phyloP scores from a whole-genome alignment of 2,113 vertebrate genomes.

The Micromys minutus region DNA sequence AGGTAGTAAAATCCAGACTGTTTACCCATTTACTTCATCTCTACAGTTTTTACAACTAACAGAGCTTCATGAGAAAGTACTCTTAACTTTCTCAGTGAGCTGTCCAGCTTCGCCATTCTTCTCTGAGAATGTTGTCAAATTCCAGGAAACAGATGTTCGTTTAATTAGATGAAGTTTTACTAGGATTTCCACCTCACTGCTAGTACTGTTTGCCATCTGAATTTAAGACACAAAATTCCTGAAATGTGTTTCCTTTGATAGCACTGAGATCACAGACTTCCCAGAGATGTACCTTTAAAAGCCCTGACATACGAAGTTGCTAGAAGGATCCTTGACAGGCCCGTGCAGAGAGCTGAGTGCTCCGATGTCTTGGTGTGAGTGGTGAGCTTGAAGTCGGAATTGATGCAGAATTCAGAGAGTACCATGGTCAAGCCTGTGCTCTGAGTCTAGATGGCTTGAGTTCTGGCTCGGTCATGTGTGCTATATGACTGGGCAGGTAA shows the following conservation, averaged over 20 bases:
- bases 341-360: slow-evolving; percentile 46
- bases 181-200: slow-evolving; percentile 50
- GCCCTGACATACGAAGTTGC: slow-evolving; percentile 41
- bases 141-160: slow-evolving; percentile 72
- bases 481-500: background rate
- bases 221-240: slow-evolving; percentile 54
- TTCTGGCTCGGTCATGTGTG: background rate
- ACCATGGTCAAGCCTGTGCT: background rate
- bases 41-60: slow-evolving; percentile 38
- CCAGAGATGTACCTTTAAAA: slow-evolving; percentile 57
- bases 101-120: background rate
- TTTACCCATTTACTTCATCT: slow-evolving; percentile 45
- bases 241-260: slow-evolving; percentile 36
- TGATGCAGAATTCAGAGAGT: background rate
- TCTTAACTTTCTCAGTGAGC: slow-evolving; percentile 33
- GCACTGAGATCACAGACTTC: slow-evolving; percentile 60
- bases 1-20: slow-evolving; percentile 49
- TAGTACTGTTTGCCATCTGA: slow-evolving; percentile 63
- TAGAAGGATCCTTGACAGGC: slow-evolving; percentile 19
- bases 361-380: slow-evolving; percentile 1
- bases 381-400: background rate
- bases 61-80: slow-evolving; percentile 46
- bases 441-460: background rate
- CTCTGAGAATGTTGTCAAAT: slow-evolving; percentile 43
- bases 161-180: slow-evolving; percentile 52